Evolutionary conservation across 1,140 invertebrate genomes (phyloP), one percentile per base, ranked within the genome.

Genomic region (Eurosta solidaginis): DNA sequence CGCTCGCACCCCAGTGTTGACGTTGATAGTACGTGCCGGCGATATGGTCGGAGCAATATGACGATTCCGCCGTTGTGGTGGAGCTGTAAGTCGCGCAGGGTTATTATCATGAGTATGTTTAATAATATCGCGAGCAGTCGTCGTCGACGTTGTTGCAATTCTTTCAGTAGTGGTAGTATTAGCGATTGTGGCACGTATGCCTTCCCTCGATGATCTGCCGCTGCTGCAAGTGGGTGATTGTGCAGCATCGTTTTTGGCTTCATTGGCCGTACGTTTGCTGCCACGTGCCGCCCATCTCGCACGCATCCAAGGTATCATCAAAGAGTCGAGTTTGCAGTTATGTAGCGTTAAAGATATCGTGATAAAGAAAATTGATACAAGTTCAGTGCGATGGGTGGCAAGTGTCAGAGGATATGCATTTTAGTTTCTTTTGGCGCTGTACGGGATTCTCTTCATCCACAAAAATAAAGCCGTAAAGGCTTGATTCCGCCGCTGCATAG

Each of bases 291-390:
- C 74, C 86, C 86, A 88, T 76, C 84, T 84, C 40, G 85, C 83
- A 78, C 84, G 82, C 80, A 88, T 83, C 86, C 86, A 88, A 75
- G 86, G 86, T 81, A 88, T 87, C 86, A 88, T 88, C 25, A 29
- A 27, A 33, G 12, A 33, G 10, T n/a, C n/a, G 12, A 68, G 36
- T 40, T 68, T 40, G 27, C 10, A 20, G 3, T 52, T 33, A 25
- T 14, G n/a, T 33, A 33, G 12, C 12, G 42, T 74, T n/a, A 27
- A n/a, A 59, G 33, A n/a, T 50, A 33, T 4, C 33, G n/a, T n/a
- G n/a, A n/a, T n/a, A n/a, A n/a, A n/a, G n/a, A n/a, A n/a, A n/a
- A n/a, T n/a, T n/a, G n/a, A n/a, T 14, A 14, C 5, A 3, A 68
- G 1, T 68, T 42, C 59, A 68, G 33, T 68, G n/a, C 7, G 4